phyloP scores from a whole-genome alignment of 1,140 invertebrate genomes.

The Drosophila kurseongensis region DNA sequence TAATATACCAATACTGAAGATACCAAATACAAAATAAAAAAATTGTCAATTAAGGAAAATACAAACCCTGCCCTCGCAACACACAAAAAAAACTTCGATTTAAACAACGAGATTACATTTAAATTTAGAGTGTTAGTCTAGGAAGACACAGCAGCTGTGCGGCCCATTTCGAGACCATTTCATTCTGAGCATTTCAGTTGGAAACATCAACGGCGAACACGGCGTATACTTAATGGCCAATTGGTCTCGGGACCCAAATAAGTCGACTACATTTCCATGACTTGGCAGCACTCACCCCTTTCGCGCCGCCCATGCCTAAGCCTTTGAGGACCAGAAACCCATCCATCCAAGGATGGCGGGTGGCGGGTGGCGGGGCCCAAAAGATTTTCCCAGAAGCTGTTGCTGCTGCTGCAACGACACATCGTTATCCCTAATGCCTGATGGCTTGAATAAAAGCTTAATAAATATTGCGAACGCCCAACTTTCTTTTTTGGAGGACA shows the following conservation, averaged over 20 bases:
- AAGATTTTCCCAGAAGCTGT: constrained; percentile 41
- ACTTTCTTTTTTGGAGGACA: constrained; percentile 36
- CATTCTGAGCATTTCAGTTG: neutral
- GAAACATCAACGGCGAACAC: constrained; percentile 15
- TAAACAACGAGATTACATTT: neutral
- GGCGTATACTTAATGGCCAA: constrained; percentile 54
- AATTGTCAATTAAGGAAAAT: neutral
- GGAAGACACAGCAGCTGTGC: constrained; percentile 1
- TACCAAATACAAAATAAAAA: too few relatives aligned
- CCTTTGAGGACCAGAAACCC: constrained; percentile 16
- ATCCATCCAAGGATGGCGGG: too few relatives aligned
- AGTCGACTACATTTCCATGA: constrained; percentile 38
- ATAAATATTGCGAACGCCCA: constrained; percentile 69
- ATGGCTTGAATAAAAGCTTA: constrained; percentile 79
- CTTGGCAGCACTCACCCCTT: neutral
- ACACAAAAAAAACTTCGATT: neutral
- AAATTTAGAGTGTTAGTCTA: constrained; percentile 7
- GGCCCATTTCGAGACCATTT: constrained; percentile 15
- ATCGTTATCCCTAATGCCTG: constrained; percentile 77
- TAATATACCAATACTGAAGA: too few relatives aligned
- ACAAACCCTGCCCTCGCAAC: neutral
- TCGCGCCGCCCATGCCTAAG: constrained; percentile 2
- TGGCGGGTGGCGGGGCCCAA: neutral
- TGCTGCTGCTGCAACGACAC: constrained; percentile 41
- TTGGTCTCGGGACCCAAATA: constrained; percentile 25